Conservation (phyloP, 2,888 invertebrate genomes). For the Asteroscopus sphinx region DNA sequence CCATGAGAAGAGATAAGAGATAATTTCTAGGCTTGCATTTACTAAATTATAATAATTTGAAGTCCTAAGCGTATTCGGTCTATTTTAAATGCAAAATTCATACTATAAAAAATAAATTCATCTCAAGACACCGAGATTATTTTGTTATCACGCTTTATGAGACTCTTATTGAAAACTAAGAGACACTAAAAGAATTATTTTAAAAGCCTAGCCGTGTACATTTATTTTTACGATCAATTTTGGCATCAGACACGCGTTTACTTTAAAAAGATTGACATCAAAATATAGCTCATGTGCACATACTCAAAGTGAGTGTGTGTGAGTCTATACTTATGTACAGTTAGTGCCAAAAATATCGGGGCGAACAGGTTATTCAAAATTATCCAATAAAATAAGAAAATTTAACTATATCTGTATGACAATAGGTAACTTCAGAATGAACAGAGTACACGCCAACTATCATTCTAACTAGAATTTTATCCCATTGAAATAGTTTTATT, state of each 20-base stretch:
- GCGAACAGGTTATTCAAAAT: too few species aligned
- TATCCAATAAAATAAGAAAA: too few species aligned
- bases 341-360: too few species aligned
- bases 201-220: constrained; percentile 44
- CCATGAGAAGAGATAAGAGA: too few species aligned
- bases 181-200: constrained; percentile 42
- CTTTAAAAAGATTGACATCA: constrained; percentile 25
- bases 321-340: too few species aligned
- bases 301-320: neutral
- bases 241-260: constrained; percentile 25
- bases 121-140: constrained; percentile 25
- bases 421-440: too few species aligned
- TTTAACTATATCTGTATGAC: too few species aligned
- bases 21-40: too few species aligned
- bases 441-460: too few species aligned
- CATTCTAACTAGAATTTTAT: too few species aligned
- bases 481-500: too few species aligned
- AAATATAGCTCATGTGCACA: constrained; percentile 5
- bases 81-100: constrained; percentile 9
- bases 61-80: neutral
- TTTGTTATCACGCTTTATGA: constrained; percentile 22
- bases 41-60: neutral
- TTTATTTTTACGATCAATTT: constrained; percentile 44
- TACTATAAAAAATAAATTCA: constrained; percentile 13
- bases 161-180: constrained; percentile 38